Conservation (phyloP, 2,888 invertebrate genomes). For the Volucella zonaria region DNA sequence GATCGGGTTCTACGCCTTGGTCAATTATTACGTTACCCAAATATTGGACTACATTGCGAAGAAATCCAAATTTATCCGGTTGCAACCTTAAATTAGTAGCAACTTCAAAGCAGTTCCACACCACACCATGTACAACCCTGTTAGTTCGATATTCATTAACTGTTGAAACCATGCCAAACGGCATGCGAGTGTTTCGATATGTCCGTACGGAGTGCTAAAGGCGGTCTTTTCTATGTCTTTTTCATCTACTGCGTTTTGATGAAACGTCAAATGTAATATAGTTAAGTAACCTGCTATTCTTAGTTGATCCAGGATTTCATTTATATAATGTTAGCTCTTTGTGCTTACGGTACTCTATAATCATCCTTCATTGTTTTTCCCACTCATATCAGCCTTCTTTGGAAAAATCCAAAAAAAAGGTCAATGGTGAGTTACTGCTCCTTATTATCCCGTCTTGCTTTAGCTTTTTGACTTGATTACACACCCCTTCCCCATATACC, state of each 20-base stretch:
- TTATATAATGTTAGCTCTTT: slow-evolving; percentile 40
- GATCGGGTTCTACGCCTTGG: slow-evolving; percentile 45
- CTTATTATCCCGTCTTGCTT: slow-evolving; percentile 16
- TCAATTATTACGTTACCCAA: slow-evolving; percentile 75
- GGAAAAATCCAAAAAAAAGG: slow-evolving; percentile 17
- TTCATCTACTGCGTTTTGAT: no score
- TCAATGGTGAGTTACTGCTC: slow-evolving; percentile 10
- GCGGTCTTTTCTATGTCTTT: no score
- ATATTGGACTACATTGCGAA: slow-evolving; percentile 55
- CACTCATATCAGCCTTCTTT: slow-evolving; percentile 25
- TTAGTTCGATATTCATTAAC: neutral
- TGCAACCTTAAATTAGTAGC: slow-evolving; percentile 24
- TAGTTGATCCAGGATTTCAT: slow-evolving; percentile 37
- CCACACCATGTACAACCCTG: slow-evolving; percentile 19
- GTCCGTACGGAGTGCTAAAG: no score
- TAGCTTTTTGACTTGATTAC: slow-evolving; percentile 2
- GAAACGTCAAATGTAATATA: slow-evolving; percentile 15
- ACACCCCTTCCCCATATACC: no score
- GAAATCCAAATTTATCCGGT: slow-evolving; percentile 42
- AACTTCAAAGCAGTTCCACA: slow-evolving; percentile 17
- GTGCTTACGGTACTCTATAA: slow-evolving; percentile 37
- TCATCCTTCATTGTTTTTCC: slow-evolving; percentile 34
- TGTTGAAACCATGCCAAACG: no score
- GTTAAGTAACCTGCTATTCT: slow-evolving; percentile 30
- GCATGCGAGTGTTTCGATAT: no score